These are phyloP conservation scores for Drosophila paracracens DNA, from an alignment of 2,888 invertebrate species.

Conservation along the genomic window DNA sequence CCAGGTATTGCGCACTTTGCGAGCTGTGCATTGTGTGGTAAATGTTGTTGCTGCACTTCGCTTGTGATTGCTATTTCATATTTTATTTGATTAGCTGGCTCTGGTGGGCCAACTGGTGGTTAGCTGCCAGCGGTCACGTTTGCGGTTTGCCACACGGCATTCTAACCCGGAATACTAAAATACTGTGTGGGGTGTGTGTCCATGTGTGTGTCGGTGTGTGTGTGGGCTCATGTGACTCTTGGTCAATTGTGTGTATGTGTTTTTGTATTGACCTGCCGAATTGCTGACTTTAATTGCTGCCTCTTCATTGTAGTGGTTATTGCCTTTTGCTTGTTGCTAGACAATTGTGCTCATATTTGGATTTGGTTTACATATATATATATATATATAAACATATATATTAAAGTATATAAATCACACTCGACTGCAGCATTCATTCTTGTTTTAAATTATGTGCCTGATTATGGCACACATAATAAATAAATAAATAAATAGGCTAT, in stretches of 20 bases:
- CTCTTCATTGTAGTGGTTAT: constrained; percentile 9
- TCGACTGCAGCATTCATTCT: not conserved
- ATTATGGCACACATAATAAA: not conserved
- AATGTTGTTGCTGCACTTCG: constrained; percentile 12
- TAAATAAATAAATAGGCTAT: not conserved
- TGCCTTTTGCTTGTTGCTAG: constrained; percentile 5
- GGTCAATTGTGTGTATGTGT: constrained; percentile 13
- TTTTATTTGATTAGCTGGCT: constrained; percentile 58
- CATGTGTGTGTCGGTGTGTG: not conserved
- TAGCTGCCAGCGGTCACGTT: constrained; percentile 27
- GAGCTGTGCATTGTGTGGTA: constrained; percentile 2
- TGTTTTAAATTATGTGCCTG: not conserved
- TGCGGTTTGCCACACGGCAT: constrained; percentile 39
- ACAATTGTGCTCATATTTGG: constrained; percentile 3
- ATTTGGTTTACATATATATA: not conserved
- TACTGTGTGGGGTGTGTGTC: not conserved
- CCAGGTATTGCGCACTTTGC: constrained; percentile 29
- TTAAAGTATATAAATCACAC: not conserved
- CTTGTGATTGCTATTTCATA: constrained; percentile 34
- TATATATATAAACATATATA: not conserved
- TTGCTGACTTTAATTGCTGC: constrained; percentile 32
- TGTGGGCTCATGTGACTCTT: not conserved
- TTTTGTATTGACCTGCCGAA: constrained; percentile 30
- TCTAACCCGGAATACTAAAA: not conserved
- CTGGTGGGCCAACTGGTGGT: constrained; percentile 13